Base-by-base conservation (phyloP, 2,113 vertebrate genomes). In the Nansenia antarctica region DNA sequence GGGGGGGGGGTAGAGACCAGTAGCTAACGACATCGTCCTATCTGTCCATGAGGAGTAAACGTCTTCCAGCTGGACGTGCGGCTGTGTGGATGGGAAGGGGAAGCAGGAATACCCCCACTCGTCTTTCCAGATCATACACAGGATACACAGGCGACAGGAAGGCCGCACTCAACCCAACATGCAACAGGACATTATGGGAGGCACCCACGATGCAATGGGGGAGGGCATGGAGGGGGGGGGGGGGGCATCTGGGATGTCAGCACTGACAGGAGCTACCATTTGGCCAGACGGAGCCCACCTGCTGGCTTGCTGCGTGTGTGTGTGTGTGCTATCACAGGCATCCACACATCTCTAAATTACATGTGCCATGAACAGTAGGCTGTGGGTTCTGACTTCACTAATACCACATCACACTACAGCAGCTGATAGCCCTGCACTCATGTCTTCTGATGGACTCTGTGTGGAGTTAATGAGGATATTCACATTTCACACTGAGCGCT, bases 1-100 rank as follows among this genome's bases (percentile, higher is more conserved):
- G 1, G 15, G 15, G 29, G 18, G 3, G n/a, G 15, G 14, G 26
- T 18, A 62, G 61, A 27, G 62, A 70, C 72, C 79, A 84, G 77
- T 77, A 85, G 83, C 69, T 62, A 62, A 74, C 69, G 72, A 73
- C 74, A 80, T 75, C 79, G 80, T 66, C 59, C 79, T 73, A 82
- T 84, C 81, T 78, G 78, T 86, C 84, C 73, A 62, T 63, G 42
- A 30, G 78, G 79, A 81, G 66, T 67, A 62, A 85, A 83, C 78
- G 55, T 82, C 64, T 84, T 74, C 79, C 87, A 90, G 87, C 85
- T 88, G 86, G 11, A 20, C 8, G 6, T 58, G 65, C 52, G 52
- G 37, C n/a, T n/a, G n/a, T n/a, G n/a, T n/a, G n/a, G 34, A 26
- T 62, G 57, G 74, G 69, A 79, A 71, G 27, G 74, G 42, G 65